Percentiles rank a stretch among this genome's conserved stretches.
These are phyloP conservation scores for Marronus borbonicus DNA, from an alignment of 2,888 invertebrate genomes.

Conservation along the genomic window DNA sequence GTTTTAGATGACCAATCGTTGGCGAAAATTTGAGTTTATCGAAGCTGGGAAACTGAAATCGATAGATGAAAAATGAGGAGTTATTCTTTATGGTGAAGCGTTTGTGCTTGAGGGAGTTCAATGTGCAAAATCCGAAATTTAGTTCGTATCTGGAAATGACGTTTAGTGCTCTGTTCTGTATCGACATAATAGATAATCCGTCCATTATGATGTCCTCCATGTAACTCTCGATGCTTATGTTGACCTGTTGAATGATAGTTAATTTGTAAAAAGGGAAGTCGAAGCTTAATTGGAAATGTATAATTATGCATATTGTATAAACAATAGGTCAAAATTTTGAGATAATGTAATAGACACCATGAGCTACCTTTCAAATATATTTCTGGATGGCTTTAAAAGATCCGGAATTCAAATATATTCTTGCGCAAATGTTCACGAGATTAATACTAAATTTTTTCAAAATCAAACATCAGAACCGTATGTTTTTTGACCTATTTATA, in stretches of 20 bases:
- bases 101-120: conserved; percentile 66
- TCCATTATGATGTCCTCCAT: conserved; percentile 71
- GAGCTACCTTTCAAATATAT: too few species aligned
- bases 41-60: conserved; percentile 68
- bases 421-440: too few species aligned
- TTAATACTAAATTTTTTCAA: too few species aligned
- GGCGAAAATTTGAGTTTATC: conserved; percentile 71
- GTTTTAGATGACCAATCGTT: conserved; percentile 69
- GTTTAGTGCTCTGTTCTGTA: neutral
- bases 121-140: conserved; percentile 67
- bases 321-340: too few species aligned
- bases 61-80: conserved; percentile 64
- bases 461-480: too few species aligned
- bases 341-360: too few species aligned
- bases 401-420: too few species aligned
- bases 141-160: conserved; percentile 61
- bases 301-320: too few species aligned
- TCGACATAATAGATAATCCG: conserved; percentile 56
- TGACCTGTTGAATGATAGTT: conserved; percentile 62
- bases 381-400: too few species aligned
- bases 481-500: too few species aligned
- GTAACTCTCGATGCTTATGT: conserved; percentile 70
- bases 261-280: neutral
- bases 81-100: conserved; percentile 69
- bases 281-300: too few species aligned